Evolutionary conservation across 2,797 vertebrate genomes (phyloP), one percentile per base, ranked within the genome.

Genomic region (Intellagama lesueurii): DNA sequence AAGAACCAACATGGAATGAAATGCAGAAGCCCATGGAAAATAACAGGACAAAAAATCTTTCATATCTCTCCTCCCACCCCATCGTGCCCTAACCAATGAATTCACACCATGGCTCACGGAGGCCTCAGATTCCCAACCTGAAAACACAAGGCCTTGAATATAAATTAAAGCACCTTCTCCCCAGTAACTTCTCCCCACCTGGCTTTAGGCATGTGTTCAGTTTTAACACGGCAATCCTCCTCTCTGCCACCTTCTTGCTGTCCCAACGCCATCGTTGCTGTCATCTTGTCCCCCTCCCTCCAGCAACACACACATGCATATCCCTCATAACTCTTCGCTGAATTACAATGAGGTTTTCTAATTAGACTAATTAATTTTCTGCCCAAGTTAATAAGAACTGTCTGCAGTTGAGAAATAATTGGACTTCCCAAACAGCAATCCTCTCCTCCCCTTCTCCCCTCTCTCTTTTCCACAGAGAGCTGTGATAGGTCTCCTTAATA

Each of bases 311-410:
- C 81, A 60, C 40, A 84, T 56, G 68, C 68, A 82, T 70, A 73
- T 7, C 92, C 94, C 96, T 95, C 92, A 91, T 91, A 95, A 96
- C 95, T 97, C 96, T 96, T 95, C 91, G 88, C 94, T 95, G 93
- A 95, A 97, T 92, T 96, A 96, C 97, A 97, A 95, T 91, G 96
- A 95, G 96, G 91, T 96, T 97, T 96, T 97, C 96, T 98, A 97
- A 97, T 97, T 96, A 97, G 96, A 95, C 96, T 97, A 97, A 98
- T 98, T 97, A 97, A 97, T 98, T 98, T 97, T 96, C 96, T 97
- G 95, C 96, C 96, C 95, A 96, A 97, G 95, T 96, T 97, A 98
- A 97, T 98, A 97, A 97, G 97, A 86, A 93, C 95, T 97, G 97
- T 97, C 97, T 96, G 94, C 95, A 90, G 93, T 93, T 95, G 92